Evolutionary conservation across 92 coral and sea anemone species (phyloP).

Genomic region (Epizoanthus scotinus): DNA sequence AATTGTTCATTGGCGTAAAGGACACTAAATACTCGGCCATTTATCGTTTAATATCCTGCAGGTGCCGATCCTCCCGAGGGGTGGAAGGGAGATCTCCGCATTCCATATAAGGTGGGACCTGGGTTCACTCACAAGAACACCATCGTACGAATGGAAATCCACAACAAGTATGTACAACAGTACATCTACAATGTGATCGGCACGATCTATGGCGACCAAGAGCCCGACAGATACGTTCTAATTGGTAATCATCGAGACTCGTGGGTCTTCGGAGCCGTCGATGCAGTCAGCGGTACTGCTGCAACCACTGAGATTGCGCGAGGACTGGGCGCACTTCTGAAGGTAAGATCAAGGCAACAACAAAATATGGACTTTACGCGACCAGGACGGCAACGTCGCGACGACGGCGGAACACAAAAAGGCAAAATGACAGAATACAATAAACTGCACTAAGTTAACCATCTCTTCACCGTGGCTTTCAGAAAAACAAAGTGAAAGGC

Average conservation of each 20-base stretch:
- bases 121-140: constrained; percentile 43
- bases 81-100: constrained; percentile 62
- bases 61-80: constrained; percentile 62
- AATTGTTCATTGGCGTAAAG: not conserved
- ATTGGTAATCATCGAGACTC: constrained; percentile 72
- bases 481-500: no score
- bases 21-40: not conserved
- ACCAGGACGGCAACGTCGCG: no score
- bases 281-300: constrained; percentile 66
- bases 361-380: no score
- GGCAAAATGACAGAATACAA: no score
- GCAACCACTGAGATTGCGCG: constrained; percentile 62
- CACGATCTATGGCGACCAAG: constrained; percentile 69
- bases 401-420: no score
- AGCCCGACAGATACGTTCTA: constrained; percentile 69
- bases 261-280: constrained; percentile 76
- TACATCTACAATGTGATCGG: constrained; percentile 72
- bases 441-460: no score
- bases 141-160: constrained; percentile 48
- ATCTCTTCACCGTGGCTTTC: no score
- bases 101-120: constrained; percentile 63
- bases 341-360: no score
- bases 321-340: constrained; percentile 52
- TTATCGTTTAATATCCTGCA: constrained; percentile 14
- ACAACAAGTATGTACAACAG: constrained; percentile 38